Evolutionary conservation across 2,888 invertebrate species (phyloP).

Genomic region (Microctonus aethiopoides): DNA sequence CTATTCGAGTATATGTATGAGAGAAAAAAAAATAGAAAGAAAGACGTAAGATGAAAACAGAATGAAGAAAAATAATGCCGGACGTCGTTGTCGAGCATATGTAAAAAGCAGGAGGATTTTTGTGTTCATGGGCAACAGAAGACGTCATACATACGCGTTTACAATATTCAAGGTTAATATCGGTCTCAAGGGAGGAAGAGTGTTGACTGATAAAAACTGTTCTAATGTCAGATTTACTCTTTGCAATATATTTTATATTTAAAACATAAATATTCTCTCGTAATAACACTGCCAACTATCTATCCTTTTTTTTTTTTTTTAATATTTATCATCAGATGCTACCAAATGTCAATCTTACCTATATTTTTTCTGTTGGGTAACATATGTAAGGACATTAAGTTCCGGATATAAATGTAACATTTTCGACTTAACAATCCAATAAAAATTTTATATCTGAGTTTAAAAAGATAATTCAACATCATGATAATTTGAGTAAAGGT

Average conservation of each 20-base stretch:
- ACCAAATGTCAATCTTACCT: too few relatives aligned
- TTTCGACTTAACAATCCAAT: not conserved
- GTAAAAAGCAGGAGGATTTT: conserved; percentile 16
- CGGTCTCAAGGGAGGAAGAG: not conserved
- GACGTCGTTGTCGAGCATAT: conserved; percentile 21
- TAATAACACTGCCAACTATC: too few relatives aligned
- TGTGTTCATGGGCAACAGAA: not conserved
- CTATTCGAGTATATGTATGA: conserved; percentile 11
- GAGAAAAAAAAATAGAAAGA: not conserved
- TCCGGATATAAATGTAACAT: too few relatives aligned
- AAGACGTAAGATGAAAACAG: not conserved
- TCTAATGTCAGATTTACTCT: too few relatives aligned
- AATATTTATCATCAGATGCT: too few relatives aligned
- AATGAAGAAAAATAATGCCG: conserved; percentile 8
- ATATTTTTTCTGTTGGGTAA: too few relatives aligned
- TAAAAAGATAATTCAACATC: conserved; percentile 23
- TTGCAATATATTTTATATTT: too few relatives aligned
- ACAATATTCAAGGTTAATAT: conserved; percentile 25
- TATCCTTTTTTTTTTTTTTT: too few relatives aligned
- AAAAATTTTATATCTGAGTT: not conserved
- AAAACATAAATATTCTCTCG: too few relatives aligned
- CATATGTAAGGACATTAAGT: too few relatives aligned
- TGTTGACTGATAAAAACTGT: not conserved
- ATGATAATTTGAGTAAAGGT: conserved; percentile 34
- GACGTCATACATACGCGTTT: conserved; percentile 4